Evolutionary conservation across 2,888 invertebrate genomes (phyloP).

Genomic region (Eumacrocentrus americanus): DNA sequence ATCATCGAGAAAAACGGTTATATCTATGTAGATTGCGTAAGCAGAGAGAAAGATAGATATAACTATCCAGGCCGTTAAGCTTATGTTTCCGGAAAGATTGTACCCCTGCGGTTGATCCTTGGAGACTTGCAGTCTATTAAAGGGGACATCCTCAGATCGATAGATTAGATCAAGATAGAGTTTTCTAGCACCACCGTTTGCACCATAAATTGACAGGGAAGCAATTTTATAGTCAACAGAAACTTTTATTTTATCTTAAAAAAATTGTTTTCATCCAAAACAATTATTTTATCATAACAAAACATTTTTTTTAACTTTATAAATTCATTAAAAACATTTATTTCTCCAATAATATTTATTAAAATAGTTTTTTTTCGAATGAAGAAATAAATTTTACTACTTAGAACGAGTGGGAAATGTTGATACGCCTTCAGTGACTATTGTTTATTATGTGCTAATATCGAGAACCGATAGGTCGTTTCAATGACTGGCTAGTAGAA

Average conservation of each 20-base stretch:
- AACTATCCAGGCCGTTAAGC: background rate
- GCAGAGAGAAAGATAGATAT: slow-evolving; percentile 14
- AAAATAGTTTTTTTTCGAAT: too few species aligned
- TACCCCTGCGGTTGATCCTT: background rate
- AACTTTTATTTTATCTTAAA: too few species aligned
- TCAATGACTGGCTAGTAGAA: background rate
- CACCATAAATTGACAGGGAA: too few species aligned
- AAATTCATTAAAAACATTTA: too few species aligned
- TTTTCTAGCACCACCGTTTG: slow-evolving; percentile 7
- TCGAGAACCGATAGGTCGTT: slow-evolving; percentile 27
- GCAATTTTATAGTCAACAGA: too few species aligned
- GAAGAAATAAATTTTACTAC: too few species aligned
- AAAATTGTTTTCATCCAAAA: too few species aligned
- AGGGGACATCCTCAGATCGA: background rate
- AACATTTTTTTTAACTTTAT: too few species aligned
- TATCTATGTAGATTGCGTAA: slow-evolving; percentile 36
- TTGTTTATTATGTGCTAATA: slow-evolving; percentile 47
- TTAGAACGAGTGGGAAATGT: slow-evolving; percentile 14
- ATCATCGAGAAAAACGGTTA: slow-evolving; percentile 35
- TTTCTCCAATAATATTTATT: too few species aligned
- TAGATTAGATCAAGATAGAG: slow-evolving; percentile 14
- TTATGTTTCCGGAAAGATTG: slow-evolving; percentile 28
- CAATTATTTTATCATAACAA: too few species aligned
- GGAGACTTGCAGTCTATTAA: background rate
- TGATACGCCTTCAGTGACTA: slow-evolving; percentile 39